Evolutionary conservation across 2,797 vertebrate genomes (phyloP).

Genomic region (Syngnathus acus): DNA sequence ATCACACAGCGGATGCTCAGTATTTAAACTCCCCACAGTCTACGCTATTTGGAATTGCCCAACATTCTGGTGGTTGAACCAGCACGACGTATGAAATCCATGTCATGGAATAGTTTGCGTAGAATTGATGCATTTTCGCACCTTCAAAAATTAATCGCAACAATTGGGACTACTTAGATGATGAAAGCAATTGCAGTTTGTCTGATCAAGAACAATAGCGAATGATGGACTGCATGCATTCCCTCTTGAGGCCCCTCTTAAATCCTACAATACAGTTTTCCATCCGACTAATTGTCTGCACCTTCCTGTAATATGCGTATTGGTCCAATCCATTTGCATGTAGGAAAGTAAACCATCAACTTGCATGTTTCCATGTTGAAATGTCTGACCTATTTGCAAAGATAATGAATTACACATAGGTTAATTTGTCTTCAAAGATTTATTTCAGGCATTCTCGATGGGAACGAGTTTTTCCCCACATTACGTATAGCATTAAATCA

Average conservation of each 20-base stretch:
- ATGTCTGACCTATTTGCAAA: not conserved
- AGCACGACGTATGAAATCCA: not conserved
- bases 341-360: not conserved
- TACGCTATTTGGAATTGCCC: not conserved
- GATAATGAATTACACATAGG: not conserved
- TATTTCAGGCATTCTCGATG: not conserved
- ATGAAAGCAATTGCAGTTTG: not conserved
- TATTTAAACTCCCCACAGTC: not conserved
- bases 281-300: not conserved
- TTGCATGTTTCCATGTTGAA: not conserved
- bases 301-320: not conserved
- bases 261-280: not conserved
- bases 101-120: not conserved
- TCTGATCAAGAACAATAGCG: too few relatives aligned
- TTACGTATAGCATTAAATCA: not conserved
- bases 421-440: constrained; percentile 1
- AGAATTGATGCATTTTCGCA: not conserved
- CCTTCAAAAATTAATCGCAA: not conserved
- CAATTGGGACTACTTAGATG: not conserved
- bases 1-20: too few relatives aligned
- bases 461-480: not conserved
- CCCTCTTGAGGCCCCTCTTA: not conserved
- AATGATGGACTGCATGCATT: not conserved
- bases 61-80: not conserved
- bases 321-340: not conserved